Evolutionary conservation across 2,797 vertebrate genomes (phyloP).

Genomic region (Sebastes steindachneri): DNA sequence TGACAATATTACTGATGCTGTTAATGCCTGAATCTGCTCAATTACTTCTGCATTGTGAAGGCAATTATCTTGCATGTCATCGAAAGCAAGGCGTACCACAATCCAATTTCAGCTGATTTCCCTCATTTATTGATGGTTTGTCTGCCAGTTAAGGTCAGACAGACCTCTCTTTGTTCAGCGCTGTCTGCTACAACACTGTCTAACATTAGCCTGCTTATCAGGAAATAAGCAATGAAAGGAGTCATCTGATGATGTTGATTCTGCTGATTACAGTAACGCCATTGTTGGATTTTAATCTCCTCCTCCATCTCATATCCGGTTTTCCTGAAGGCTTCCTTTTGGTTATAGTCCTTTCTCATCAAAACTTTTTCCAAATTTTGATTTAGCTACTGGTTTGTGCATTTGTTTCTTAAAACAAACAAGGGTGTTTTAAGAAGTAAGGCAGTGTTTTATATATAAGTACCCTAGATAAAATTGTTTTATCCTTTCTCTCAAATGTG

Average conservation of each 20-base stretch:
- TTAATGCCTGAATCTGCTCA: conserved; percentile 46
- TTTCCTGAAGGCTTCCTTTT: neutral
- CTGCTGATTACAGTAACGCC: conserved; percentile 13
- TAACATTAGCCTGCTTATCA: conserved; percentile 17
- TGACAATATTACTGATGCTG: conserved; percentile 32
- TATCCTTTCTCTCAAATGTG: neutral
- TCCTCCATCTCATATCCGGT: neutral
- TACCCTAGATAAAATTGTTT: neutral
- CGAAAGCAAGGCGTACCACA: conserved; percentile 19
- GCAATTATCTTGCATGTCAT: conserved; percentile 35
- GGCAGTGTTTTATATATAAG: neutral
- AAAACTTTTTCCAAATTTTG: neutral
- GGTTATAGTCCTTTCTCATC: conserved; percentile 1
- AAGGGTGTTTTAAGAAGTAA: neutral
- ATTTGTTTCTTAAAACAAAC: neutral
- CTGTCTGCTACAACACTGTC: neutral
- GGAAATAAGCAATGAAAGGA: conserved; percentile 17
- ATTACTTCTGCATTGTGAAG: conserved; percentile 34
- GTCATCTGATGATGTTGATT: conserved; percentile 25
- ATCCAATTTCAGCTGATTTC: conserved; percentile 30
- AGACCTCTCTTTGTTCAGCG: conserved; percentile 29
- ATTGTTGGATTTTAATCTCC: neutral
- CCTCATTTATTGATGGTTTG: conserved; percentile 33
- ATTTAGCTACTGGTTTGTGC: neutral
- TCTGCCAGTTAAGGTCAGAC: conserved; percentile 43